These are phyloP conservation scores for Leptopilina clavipes DNA, from an alignment of 1,140 invertebrate species.

Conservation along the genomic window DNA sequence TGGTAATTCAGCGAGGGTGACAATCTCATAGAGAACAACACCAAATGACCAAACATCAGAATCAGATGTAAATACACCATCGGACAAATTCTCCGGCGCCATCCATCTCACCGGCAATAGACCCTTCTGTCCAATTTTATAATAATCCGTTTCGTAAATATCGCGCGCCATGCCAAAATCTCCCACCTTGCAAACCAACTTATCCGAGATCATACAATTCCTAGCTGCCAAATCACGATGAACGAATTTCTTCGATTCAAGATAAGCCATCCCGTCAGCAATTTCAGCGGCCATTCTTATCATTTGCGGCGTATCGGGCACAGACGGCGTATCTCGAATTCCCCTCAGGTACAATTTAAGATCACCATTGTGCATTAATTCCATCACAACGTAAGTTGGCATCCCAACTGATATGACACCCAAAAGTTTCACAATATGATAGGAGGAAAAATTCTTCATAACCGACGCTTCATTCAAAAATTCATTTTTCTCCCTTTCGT, in stretches of 20 bases:
- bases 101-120: conserved; percentile 84
- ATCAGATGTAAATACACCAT: conserved; percentile 83
- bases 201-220: conserved; percentile 85
- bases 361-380: conserved; percentile 85
- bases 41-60: conserved; percentile 88
- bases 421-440: conserved; percentile 82
- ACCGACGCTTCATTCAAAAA: conserved; percentile 82
- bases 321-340: conserved; percentile 61
- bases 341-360: conserved; percentile 80
- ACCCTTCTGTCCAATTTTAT: conserved; percentile 80
- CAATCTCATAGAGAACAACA: conserved; percentile 86
- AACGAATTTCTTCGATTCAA: conserved; percentile 83
- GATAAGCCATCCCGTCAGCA: conserved; percentile 87
- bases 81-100: conserved; percentile 83
- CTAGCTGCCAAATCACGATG: conserved; percentile 87
- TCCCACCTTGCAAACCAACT: conserved; percentile 83
- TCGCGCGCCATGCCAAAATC: conserved; percentile 84
- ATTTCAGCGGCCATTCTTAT: conserved; percentile 84
- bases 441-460: conserved; percentile 77
- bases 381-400: conserved; percentile 84
- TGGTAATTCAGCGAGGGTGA: conserved; percentile 83
- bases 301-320: conserved; percentile 70
- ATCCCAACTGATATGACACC: conserved; percentile 82
- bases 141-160: conserved; percentile 86
- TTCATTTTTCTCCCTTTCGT: conserved; percentile 75